Conservation (phyloP, 2,797 vertebrate genomes). For the Peromyscus melanophrys region DNA sequence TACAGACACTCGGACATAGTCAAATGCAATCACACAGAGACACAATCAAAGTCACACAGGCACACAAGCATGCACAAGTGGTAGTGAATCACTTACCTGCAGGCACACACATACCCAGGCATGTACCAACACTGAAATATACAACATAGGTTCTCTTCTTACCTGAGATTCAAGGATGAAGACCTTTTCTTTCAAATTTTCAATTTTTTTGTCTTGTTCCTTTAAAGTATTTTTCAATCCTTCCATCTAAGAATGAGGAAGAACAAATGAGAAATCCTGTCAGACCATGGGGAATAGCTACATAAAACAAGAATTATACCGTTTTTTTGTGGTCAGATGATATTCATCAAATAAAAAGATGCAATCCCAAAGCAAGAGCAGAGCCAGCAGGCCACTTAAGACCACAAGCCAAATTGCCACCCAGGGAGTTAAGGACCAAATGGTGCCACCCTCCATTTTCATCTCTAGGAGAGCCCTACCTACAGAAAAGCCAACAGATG, state of each 20-base stretch:
- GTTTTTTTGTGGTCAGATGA: constrained; percentile 31
- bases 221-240: constrained; percentile 85
- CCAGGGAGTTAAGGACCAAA: neutral
- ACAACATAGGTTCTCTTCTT: neutral
- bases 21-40: neutral
- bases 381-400: constrained; percentile 1
- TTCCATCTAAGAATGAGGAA: constrained; percentile 85
- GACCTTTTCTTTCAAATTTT: constrained; percentile 86
- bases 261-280: constrained; percentile 53
- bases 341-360: constrained; percentile 14
- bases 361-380: neutral
- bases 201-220: constrained; percentile 88
- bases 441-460: neutral
- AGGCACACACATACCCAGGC: neutral
- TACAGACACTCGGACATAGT: neutral
- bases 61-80: neutral
- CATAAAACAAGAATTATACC: neutral
- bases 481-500: neutral
- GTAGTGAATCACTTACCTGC: neutral
- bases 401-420: neutral
- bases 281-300: constrained; percentile 51
- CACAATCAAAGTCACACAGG: neutral
- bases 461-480: neutral
- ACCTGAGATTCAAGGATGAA: constrained; percentile 87
- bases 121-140: neutral